phyloP scores from a whole-genome alignment of 2,888 invertebrate species.

The Drosophila cognata region DNA sequence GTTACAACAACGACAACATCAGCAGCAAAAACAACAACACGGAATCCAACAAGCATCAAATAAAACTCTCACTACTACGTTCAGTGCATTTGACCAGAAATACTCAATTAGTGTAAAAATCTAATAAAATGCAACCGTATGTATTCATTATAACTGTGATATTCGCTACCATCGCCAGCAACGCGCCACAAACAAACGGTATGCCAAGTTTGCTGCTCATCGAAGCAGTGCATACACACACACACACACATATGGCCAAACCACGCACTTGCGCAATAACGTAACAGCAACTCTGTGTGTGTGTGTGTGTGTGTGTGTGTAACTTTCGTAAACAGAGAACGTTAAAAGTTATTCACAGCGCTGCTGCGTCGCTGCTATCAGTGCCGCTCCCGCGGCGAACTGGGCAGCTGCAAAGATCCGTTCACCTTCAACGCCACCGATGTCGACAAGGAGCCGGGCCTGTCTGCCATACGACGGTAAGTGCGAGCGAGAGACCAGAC shows the following conservation, averaged over 20 bases:
- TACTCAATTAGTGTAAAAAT: slow-evolving; percentile 14
- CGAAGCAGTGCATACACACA: slow-evolving; percentile 39
- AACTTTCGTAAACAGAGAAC: neutral
- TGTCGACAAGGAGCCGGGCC: slow-evolving; percentile 89
- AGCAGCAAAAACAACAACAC: slow-evolving; percentile 24
- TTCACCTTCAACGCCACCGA: slow-evolving; percentile 92
- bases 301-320: slow-evolving; percentile 43
- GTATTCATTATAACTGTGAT: slow-evolving; percentile 61
- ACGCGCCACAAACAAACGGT: slow-evolving; percentile 64
- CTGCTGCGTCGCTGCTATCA: slow-evolving; percentile 91
- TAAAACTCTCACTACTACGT: slow-evolving; percentile 30
- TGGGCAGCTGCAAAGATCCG: slow-evolving; percentile 95
- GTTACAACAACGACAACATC: slow-evolving; percentile 36
- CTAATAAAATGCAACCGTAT: slow-evolving; percentile 43
- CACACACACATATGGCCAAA: neutral
- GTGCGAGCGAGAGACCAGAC: slow-evolving; percentile 4
- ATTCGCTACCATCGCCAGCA: slow-evolving; percentile 54
- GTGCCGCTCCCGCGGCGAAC: slow-evolving; percentile 94
- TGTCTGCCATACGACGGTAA: slow-evolving; percentile 91
- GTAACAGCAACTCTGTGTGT: slow-evolving; percentile 9
- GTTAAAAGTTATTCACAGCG: slow-evolving; percentile 85
- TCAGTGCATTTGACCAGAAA: slow-evolving; percentile 3
- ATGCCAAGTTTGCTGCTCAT: slow-evolving; percentile 45
- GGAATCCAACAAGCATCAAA: slow-evolving; percentile 3
- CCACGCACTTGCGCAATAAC: neutral